Conservation (phyloP, 2,797 vertebrate species). For the Neoniphon sammara region DNA sequence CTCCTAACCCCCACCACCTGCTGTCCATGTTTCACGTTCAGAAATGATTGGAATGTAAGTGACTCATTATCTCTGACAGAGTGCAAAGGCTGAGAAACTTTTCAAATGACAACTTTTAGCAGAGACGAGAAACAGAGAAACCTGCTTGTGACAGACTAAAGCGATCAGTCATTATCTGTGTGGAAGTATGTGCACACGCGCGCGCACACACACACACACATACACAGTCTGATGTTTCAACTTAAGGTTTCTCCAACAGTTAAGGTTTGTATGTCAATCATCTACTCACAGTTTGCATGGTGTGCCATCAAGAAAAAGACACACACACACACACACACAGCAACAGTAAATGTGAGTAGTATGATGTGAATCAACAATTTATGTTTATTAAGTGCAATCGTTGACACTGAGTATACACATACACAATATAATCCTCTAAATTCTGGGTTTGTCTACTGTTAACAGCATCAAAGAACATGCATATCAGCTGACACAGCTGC, state of each 20-base stretch:
- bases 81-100: slow-evolving; percentile 68
- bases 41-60: slow-evolving; percentile 74
- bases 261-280: slow-evolving; percentile 60
- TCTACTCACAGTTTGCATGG: slow-evolving; percentile 18
- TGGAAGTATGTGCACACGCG: neutral
- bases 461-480: too few relatives aligned
- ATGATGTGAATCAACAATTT: slow-evolving; percentile 11
- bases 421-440: too few relatives aligned
- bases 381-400: neutral
- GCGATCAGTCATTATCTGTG: slow-evolving; percentile 52
- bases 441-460: too few relatives aligned
- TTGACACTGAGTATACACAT: too few relatives aligned
- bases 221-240: slow-evolving; percentile 23
- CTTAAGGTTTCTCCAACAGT: slow-evolving; percentile 21
- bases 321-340: slow-evolving; percentile 15
- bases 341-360: neutral
- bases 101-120: slow-evolving; percentile 55
- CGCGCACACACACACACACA: neutral
- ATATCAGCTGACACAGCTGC: too few relatives aligned
- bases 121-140: slow-evolving; percentile 32
- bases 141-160: slow-evolving; percentile 46
- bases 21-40: slow-evolving; percentile 57
- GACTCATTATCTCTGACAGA: slow-evolving; percentile 74
- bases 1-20: slow-evolving; percentile 61
- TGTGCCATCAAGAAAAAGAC: slow-evolving; percentile 24